Percentiles rank a stretch among this genome's conserved stretches.
phyloP scores from a whole-genome alignment of 2,113 vertebrate species.

The Caloenas nicobarica region DNA sequence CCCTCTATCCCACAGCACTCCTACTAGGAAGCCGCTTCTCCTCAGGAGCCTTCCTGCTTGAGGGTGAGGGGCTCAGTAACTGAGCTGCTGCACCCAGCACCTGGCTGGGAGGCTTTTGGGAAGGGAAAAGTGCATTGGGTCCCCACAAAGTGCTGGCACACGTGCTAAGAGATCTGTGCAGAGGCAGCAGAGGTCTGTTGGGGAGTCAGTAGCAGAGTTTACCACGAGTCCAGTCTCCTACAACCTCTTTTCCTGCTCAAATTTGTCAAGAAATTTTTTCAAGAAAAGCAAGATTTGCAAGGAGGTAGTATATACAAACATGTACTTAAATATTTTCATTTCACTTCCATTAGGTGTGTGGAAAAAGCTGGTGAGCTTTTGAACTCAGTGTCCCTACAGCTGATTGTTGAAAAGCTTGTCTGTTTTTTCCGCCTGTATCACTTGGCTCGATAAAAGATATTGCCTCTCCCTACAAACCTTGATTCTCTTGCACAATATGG shows the following conservation, averaged over 20 bases:
- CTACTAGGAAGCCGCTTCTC: background rate
- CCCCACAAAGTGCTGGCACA: background rate
- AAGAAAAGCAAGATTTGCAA: background rate
- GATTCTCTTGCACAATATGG: background rate
- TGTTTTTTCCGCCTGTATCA: background rate
- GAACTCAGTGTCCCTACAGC: background rate
- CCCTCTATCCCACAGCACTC: background rate
- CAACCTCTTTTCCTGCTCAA: background rate
- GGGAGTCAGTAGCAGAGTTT: background rate
- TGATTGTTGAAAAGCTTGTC: background rate
- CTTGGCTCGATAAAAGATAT: background rate
- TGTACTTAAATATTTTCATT: background rate
- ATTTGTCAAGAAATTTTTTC: background rate
- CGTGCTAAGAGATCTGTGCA: fast-evolving
- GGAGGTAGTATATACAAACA: background rate
- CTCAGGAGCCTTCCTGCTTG: background rate
- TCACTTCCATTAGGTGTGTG: background rate
- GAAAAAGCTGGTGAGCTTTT: conserved; percentile 9
- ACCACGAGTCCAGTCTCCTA: background rate
- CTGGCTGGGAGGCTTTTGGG: background rate
- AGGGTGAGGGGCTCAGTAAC: background rate
- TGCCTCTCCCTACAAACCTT: background rate
- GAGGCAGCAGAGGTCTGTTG: background rate
- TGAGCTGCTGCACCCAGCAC: background rate
- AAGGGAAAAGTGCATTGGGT: background rate